Evolutionary conservation across 2,888 invertebrate genomes (phyloP), one percentile per base, ranked within the genome.

Genomic region (Agrotis puta): DNA sequence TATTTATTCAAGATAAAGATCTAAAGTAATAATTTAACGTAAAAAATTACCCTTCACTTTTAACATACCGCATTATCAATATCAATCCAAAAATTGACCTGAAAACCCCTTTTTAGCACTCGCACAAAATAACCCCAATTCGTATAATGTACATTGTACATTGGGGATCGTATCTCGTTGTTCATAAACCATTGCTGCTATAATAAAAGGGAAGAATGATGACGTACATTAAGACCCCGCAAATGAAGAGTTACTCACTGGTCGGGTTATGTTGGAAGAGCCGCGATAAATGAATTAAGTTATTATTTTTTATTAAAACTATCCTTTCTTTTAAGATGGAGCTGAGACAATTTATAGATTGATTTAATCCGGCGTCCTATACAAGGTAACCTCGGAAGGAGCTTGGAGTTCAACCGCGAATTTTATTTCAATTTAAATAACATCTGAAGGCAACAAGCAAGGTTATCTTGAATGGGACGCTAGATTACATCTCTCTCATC

Each of bases 231-330:
- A 84, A 75, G 67, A 79, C 50, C 65, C 70, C 70, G 54, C 78
- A 87, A 85, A 86, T 85, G 75, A 82, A 78, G 79, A 82, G 72
- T 79, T 64, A 79, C 79, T 74, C 27, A 57, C n/a, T 20, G n/a
- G 57, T 16, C 20, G 14, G 20, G 51, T 43, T 54, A 45, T 50
- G 51, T 27, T 51, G 45, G 39, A n/a, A 51, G 20, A 53, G 48
- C 20, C 45, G 13, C 9, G 54, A 45, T 24, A 5, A 51, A 51
- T 27, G 20, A 14, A 50, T 24, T 24, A 33, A 56, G 54, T 14
- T 50, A 56, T 43, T n/a, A n/a, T n/a, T n/a, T n/a, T n/a, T n/a
- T n/a, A n/a, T n/a, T n/a, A n/a, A n/a, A n/a, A n/a, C n/a, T n/a
- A n/a, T n/a, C n/a, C n/a, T n/a, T n/a, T n/a, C n/a, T n/a, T n/a